Conservation (phyloP, 2,113 vertebrate species). For the Pheucticus melanocephalus region DNA sequence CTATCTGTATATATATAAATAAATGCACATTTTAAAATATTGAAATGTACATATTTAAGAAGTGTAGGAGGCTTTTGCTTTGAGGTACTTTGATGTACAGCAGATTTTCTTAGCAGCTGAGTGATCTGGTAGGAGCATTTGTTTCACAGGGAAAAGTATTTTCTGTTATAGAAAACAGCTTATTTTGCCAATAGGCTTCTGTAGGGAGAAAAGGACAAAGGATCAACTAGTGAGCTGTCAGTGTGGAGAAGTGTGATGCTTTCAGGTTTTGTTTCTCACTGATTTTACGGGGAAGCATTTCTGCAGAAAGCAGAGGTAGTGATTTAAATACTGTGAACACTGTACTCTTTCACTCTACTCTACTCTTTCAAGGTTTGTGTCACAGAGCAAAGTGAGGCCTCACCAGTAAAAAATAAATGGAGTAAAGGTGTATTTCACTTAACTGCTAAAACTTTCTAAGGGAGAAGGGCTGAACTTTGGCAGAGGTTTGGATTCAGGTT, state of each 20-base stretch:
- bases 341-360: background rate
- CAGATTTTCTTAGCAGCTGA: background rate
- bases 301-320: background rate
- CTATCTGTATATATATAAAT: background rate
- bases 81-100: background rate
- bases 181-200: background rate
- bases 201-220: background rate
- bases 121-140: background rate
- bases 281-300: background rate
- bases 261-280: background rate
- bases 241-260: background rate
- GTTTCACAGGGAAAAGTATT: background rate
- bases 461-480: background rate
- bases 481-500: background rate
- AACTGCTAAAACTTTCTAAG: background rate
- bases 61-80: background rate
- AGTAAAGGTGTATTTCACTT: fast-evolving
- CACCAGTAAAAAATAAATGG: background rate
- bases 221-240: background rate
- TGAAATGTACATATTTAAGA: background rate
- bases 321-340: background rate
- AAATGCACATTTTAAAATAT: background rate
- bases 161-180: background rate
- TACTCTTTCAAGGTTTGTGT: background rate
- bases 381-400: background rate